phyloP scores from a whole-genome alignment of 23 tunicate species.

The Ascidia mentula region DNA sequence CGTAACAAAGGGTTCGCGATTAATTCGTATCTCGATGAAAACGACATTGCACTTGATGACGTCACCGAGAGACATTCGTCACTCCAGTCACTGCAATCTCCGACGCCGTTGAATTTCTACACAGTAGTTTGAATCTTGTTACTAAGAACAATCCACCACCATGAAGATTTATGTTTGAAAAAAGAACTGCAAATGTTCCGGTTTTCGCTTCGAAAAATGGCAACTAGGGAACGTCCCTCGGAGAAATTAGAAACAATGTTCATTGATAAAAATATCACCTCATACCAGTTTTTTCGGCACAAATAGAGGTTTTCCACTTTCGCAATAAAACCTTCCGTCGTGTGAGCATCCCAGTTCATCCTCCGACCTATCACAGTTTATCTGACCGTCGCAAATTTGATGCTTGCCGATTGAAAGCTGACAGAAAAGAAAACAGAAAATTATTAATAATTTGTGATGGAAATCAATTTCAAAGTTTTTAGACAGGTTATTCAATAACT shows the following conservation, averaged over 20 bases:
- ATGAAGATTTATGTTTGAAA: too few species aligned
- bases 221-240: too few species aligned
- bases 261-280: too few species aligned
- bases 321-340: slow-evolving; percentile 27
- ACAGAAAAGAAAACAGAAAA: background rate
- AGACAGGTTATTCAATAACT: too few species aligned
- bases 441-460: too few species aligned
- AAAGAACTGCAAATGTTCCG: too few species aligned
- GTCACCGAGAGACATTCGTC: slow-evolving; percentile 45
- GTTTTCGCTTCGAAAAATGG: too few species aligned
- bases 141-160: too few species aligned
- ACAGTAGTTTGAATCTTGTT: too few species aligned
- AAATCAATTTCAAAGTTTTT: too few species aligned
- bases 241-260: too few species aligned
- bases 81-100: slow-evolving; percentile 61
- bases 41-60: background rate
- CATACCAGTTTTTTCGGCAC: background rate
- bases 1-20: slow-evolving; percentile 30
- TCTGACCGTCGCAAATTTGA: slow-evolving; percentile 22
- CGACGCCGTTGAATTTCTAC: slow-evolving; percentile 31
- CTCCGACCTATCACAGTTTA: slow-evolving; percentile 25
- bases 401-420: slow-evolving; percentile 32
- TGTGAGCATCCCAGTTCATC: slow-evolving; percentile 42
- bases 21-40: slow-evolving; percentile 28
- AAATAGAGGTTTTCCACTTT: slow-evolving; percentile 2